These are phyloP conservation scores for Scaptodrosophila lebanonensis DNA, from an alignment of 1,140 invertebrate genomes.

Conservation along the genomic window DNA sequence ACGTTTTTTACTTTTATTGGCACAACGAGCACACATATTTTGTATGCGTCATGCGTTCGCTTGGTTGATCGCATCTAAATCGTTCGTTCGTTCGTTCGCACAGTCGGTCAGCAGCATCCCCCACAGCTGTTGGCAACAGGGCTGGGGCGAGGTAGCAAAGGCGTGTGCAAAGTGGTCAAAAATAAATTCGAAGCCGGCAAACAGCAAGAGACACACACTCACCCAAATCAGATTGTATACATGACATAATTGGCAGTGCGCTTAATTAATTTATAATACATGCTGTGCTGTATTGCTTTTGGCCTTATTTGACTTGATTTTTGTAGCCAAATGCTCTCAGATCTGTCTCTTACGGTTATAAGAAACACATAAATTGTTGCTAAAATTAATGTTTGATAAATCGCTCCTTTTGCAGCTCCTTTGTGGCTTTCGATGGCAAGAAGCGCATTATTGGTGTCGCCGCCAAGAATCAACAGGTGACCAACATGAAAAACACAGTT, in stretches of 20 bases:
- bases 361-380: too few species aligned
- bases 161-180: constrained; percentile 50
- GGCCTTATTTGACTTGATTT: constrained; percentile 32
- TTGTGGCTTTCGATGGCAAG: constrained; percentile 94
- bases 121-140: constrained; percentile 46
- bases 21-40: constrained; percentile 26
- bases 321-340: background rate
- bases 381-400: too few species aligned
- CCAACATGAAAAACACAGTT: constrained; percentile 98
- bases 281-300: constrained; percentile 12
- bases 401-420: constrained; percentile 88
- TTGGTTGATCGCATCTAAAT: constrained; percentile 39
- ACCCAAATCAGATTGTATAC: constrained; percentile 7
- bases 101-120: constrained; percentile 10
- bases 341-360: too few species aligned
- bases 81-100: too few species aligned
- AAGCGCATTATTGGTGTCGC: constrained; percentile 95
- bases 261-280: constrained; percentile 7
- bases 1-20: constrained; percentile 50
- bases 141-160: constrained; percentile 17
- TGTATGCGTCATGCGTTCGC: constrained; percentile 66
- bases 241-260: constrained; percentile 2
- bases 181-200: constrained; percentile 68
- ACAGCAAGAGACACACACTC: constrained; percentile 28
- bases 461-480: constrained; percentile 97